These are phyloP conservation scores for Schrankia costaestrigalis DNA, from an alignment of 2,888 invertebrate species.

Conservation along the genomic window DNA sequence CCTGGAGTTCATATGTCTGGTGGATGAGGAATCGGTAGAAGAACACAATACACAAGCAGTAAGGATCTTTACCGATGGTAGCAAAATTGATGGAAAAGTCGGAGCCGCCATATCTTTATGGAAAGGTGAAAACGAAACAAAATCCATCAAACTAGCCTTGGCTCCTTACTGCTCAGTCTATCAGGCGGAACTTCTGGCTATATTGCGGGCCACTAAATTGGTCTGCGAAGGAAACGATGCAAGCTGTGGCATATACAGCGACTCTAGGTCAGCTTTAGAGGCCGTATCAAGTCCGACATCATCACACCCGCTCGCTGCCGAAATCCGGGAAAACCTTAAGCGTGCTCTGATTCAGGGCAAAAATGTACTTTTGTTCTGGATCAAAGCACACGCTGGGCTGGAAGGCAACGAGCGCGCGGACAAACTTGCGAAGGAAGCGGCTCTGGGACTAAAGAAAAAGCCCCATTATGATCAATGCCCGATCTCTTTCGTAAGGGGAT, in stretches of 20 bases:
- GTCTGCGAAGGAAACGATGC: not conserved
- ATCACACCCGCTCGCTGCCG: not conserved
- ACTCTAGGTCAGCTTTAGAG: not conserved
- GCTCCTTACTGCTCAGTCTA: not conserved
- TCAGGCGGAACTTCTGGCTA: not conserved
- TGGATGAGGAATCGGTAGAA: not conserved
- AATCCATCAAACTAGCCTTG: not conserved
- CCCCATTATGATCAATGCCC: not conserved
- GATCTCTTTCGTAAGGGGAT: not conserved
- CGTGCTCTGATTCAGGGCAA: not conserved
- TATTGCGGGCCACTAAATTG: not conserved
- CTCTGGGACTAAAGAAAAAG: not conserved
- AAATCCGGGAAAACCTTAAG: not conserved
- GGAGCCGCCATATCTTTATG: not conserved
- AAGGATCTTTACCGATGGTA: not conserved
- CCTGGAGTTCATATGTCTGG: not conserved
- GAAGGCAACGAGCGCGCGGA: not conserved
- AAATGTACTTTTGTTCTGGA: not conserved
- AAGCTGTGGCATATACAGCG: not conserved
- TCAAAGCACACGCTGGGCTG: not conserved
- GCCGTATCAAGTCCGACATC: not conserved
- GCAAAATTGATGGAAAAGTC: not conserved
- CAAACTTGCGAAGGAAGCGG: not conserved
- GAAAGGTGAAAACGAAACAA: not conserved
- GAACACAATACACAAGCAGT: not conserved